A percentile compares a stretch with the other conserved stretches of the same genome.
Conservation (phyloP, 92 coral and sea anemone genomes). For the Porites rus region DNA sequence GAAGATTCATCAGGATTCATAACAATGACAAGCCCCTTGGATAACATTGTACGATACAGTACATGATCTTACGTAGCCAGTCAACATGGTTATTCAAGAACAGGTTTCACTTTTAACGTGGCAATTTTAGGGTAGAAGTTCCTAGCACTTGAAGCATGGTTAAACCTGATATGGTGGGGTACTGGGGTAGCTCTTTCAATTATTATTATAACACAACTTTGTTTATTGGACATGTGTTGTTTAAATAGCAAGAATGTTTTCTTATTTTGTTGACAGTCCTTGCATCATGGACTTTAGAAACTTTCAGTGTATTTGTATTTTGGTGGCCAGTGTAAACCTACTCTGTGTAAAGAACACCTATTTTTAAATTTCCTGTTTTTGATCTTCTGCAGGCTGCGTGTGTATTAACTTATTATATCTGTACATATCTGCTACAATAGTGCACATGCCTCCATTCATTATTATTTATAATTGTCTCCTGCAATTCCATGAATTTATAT, state of each 20-base stretch:
- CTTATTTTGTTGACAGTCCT: conserved; percentile 22
- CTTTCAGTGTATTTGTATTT: not conserved
- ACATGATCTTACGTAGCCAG: too few species aligned
- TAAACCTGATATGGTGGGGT: not conserved
- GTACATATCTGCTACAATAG: not conserved
- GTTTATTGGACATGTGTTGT: conserved; percentile 37
- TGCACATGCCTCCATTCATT: conserved; percentile 21
- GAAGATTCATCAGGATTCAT: not conserved
- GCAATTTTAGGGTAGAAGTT: not conserved
- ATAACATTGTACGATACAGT: too few species aligned
- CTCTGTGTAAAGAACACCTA: conserved; percentile 28
- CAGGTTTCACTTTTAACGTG: not conserved
- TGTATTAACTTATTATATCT: not conserved
- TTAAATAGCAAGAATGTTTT: conserved; percentile 49
- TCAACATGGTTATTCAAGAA: not conserved
- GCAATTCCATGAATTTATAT: conserved; percentile 18
- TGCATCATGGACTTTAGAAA: not conserved
- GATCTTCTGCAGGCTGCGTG: not conserved
- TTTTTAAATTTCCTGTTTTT: conserved; percentile 3
- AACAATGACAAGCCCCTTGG: too few species aligned
- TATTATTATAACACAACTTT: conserved; percentile 15
- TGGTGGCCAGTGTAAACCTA: not conserved
- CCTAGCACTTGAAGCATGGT: conserved; percentile 8
- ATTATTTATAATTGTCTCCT: conserved; percentile 31
- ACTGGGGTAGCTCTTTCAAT: conserved; percentile 13